phyloP scores from a whole-genome alignment of 2,113 vertebrate species.

The Anseranas semipalmata region DNA sequence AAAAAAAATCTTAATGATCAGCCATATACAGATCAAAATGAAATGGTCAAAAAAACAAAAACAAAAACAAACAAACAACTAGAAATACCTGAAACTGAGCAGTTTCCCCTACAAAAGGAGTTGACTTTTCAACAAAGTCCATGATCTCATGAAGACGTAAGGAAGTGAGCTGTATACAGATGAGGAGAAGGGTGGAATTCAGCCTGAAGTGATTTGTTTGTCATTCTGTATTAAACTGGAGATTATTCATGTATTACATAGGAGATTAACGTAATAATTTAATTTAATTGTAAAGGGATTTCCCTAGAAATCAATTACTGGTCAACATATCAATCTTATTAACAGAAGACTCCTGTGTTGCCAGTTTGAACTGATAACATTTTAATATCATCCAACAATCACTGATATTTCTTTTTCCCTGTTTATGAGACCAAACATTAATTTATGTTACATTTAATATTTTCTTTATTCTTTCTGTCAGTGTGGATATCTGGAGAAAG shows the following conservation, averaged over 20 bases:
- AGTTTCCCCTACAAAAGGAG: background rate
- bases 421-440: background rate
- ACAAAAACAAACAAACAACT: background rate
- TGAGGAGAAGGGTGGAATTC: background rate
- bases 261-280: background rate
- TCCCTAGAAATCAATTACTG: background rate
- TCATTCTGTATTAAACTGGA: background rate
- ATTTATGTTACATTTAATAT: background rate
- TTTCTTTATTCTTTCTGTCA: background rate
- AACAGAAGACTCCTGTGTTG: background rate
- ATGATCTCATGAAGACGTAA: background rate
- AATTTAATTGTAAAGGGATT: conserved; percentile 8
- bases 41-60: background rate
- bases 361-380: background rate
- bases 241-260: no score
- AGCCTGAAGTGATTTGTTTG: background rate
- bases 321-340: background rate
- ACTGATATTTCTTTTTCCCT: background rate
- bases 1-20: background rate
- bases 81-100: background rate
- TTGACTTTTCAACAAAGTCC: background rate
- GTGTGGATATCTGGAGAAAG: background rate
- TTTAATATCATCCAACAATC: background rate
- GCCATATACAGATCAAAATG: background rate
- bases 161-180: background rate